Conservation (phyloP, 2,888 invertebrate species). For the Ectropis crepuscularia region DNA sequence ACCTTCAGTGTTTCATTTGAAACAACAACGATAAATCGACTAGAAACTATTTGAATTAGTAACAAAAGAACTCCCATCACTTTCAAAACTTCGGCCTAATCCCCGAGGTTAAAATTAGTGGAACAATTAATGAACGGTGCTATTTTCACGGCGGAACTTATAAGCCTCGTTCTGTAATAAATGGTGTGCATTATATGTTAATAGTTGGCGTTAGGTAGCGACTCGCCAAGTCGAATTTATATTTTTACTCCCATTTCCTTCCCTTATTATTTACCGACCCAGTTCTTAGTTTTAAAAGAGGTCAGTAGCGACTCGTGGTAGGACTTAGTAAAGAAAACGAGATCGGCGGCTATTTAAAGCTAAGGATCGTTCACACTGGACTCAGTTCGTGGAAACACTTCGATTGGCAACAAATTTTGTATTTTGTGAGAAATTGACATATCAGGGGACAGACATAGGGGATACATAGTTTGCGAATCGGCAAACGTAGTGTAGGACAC, state of each 20-base stretch:
- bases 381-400: too few relatives aligned
- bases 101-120: constrained; percentile 23
- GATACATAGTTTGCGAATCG: too few relatives aligned
- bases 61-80: constrained; percentile 24
- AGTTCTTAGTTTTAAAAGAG: constrained; percentile 24
- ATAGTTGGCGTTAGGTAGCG: constrained; percentile 29
- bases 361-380: too few relatives aligned
- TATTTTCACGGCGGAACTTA: constrained; percentile 21
- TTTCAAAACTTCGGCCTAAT: constrained; percentile 13
- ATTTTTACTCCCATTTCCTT: constrained; percentile 23
- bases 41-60: constrained; percentile 13
- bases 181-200: constrained; percentile 32
- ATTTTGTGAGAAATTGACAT: too few relatives aligned
- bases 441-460: too few relatives aligned
- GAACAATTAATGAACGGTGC: constrained; percentile 15
- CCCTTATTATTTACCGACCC: constrained; percentile 32
- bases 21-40: constrained; percentile 6
- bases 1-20: constrained; percentile 13
- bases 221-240: constrained; percentile 20
- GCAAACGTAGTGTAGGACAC: too few relatives aligned
- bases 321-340: constrained; percentile 37
- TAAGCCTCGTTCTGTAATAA: constrained; percentile 20
- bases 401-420: too few relatives aligned
- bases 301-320: constrained; percentile 18
- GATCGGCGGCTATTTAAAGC: constrained; percentile 42